Percentiles rank a stretch among this genome's conserved stretches.
These are phyloP conservation scores for Chironomus riparius DNA, from an alignment of 2,888 invertebrate genomes.

Conservation along the genomic window DNA sequence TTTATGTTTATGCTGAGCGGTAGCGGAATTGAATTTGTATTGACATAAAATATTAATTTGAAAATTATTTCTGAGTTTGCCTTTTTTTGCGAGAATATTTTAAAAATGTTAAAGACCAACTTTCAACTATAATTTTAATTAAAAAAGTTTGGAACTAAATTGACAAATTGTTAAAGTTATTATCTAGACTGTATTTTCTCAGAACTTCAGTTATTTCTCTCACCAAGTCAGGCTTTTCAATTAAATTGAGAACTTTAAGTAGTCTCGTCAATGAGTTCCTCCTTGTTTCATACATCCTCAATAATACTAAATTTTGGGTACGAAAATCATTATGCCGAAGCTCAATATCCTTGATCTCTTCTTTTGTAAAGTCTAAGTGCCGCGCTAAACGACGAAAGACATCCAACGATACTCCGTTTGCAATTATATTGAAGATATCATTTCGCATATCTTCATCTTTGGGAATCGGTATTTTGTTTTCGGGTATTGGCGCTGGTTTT, in stretches of 20 bases:
- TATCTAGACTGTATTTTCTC: too few species aligned
- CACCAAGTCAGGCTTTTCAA: not conserved
- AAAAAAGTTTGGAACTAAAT: too few species aligned
- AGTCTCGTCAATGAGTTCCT: not conserved
- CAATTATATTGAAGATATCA: not conserved
- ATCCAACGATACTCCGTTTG: not conserved
- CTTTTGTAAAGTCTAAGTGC: not conserved
- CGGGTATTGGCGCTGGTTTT: not conserved
- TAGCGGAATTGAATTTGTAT: too few species aligned
- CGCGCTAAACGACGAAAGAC: not conserved
- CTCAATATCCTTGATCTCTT: not conserved
- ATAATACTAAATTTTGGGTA: not conserved
- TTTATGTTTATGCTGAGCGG: too few species aligned
- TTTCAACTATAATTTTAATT: too few species aligned
- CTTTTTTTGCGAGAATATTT: too few species aligned
- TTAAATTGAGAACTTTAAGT: not conserved
- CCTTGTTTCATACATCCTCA: not conserved
- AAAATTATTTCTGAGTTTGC: too few species aligned
- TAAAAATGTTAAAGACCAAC: too few species aligned
- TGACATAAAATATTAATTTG: too few species aligned
- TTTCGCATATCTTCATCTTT: not conserved
- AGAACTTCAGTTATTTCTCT: not conserved
- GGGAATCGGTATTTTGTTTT: not conserved
- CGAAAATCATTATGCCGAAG: not conserved
- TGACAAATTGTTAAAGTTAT: too few species aligned